These are phyloP conservation scores for Dendrolimus kikuchii DNA, from an alignment of 1,140 invertebrate species.

Conservation along the genomic window DNA sequence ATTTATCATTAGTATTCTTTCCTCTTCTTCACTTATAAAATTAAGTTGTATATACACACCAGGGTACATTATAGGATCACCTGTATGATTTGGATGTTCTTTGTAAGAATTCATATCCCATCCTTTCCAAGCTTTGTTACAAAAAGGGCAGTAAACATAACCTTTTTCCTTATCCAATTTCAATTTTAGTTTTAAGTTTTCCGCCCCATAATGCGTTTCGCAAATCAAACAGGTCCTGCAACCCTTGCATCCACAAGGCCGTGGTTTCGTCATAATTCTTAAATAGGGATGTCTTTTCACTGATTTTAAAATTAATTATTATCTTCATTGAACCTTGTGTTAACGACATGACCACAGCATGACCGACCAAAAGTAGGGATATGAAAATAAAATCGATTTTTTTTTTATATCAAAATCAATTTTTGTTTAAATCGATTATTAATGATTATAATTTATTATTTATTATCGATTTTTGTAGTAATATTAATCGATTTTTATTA, in stretches of 20 bases:
- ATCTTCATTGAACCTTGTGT: too few species aligned
- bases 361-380: too few species aligned
- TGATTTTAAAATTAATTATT: too few species aligned
- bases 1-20: conserved; percentile 75
- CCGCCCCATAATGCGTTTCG: conserved; percentile 80
- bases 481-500: too few species aligned
- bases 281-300: too few species aligned
- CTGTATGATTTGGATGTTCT: conserved; percentile 78
- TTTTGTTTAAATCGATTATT: too few species aligned
- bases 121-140: conserved; percentile 82
- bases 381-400: too few species aligned
- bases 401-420: too few species aligned
- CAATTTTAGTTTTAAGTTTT: conserved; percentile 49
- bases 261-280: conserved; percentile 78
- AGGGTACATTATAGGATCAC: conserved; percentile 75
- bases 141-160: conserved; percentile 84
- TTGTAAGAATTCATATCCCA: conserved; percentile 76
- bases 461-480: too few species aligned
- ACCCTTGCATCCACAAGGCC: conserved; percentile 93
- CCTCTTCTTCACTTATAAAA: conserved; percentile 85
- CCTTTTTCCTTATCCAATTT: conserved; percentile 67
- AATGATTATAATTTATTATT: too few species aligned
- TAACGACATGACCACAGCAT: too few species aligned
- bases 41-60: conserved; percentile 82
- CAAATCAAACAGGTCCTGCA: conserved; percentile 90